A percentile compares a stretch with the other conserved stretches of the same genome.
phyloP scores from a whole-genome alignment of 2,797 vertebrate species.

The Varecia variegata region DNA sequence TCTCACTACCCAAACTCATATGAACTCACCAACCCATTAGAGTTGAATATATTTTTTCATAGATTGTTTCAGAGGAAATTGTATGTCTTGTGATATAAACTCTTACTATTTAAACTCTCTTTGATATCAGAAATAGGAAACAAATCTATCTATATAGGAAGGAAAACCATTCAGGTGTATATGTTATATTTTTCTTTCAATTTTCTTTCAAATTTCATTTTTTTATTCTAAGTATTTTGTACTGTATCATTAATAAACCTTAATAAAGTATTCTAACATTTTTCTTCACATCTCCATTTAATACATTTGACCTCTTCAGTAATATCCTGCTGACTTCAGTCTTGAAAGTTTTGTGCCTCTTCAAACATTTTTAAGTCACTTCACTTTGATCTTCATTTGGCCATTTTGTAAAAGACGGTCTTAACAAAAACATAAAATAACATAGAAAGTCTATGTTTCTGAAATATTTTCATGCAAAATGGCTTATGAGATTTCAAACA shows the following conservation, averaged over 20 bases:
- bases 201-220: not conserved
- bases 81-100: not conserved
- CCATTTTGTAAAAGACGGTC: conserved; percentile 22
- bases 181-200: not conserved
- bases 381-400: conserved; percentile 36
- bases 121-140: not conserved
- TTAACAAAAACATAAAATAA: conserved; percentile 8
- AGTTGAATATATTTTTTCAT: not conserved
- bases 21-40: not conserved
- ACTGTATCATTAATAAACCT: not conserved
- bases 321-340: not conserved
- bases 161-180: not conserved
- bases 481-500: not conserved
- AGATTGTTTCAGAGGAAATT: not conserved
- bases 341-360: conserved; percentile 6
- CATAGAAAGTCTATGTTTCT: not conserved
- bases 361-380: not conserved
- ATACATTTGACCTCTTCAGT: not conserved
- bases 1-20: not conserved
- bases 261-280: not conserved
- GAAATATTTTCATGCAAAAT: conserved; percentile 38
- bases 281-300: not conserved
- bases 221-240: not conserved
- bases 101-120: not conserved
- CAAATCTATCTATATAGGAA: not conserved